A percentile compares a stretch with the other conserved stretches of the same genome.
Evolutionary conservation across 2,888 invertebrate species (phyloP).

Genomic region (Neocrepidodera transversa): DNA sequence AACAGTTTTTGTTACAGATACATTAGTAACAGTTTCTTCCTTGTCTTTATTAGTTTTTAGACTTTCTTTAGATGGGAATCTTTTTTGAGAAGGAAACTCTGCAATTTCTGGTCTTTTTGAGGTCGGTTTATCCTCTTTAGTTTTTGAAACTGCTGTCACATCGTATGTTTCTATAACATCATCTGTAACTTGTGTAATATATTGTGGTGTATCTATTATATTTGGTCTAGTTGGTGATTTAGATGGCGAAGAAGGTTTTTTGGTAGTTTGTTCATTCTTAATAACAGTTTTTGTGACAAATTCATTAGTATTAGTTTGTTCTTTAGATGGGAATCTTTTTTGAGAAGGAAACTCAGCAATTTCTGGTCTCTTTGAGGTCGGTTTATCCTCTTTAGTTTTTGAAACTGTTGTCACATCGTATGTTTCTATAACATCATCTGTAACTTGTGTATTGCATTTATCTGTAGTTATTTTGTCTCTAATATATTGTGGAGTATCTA

Average conservation of each 20-base stretch:
- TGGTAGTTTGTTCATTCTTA: too few species aligned
- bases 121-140: conserved; percentile 21
- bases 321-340: conserved; percentile 16
- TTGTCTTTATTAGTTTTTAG: background rate
- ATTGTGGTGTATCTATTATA: too few species aligned
- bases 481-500: too few species aligned
- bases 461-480: background rate
- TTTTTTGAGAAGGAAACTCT: conserved; percentile 36
- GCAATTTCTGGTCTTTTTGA: conserved; percentile 25
- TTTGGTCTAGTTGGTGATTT: too few species aligned
- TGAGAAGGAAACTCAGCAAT: conserved; percentile 46
- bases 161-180: background rate
- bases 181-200: too few species aligned
- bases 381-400: conserved; percentile 39
- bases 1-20: too few species aligned
- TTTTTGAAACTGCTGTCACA: conserved; percentile 31
- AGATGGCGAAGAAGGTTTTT: too few species aligned
- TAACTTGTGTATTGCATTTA: background rate
- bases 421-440: conserved; percentile 23
- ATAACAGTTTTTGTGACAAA: too few species aligned
- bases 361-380: conserved; percentile 30
- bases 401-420: too few species aligned
- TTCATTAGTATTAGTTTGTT: too few species aligned
- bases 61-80: background rate
- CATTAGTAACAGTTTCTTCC: too few species aligned